A percentile compares a stretch with the other conserved stretches of the same genome.
These are phyloP conservation scores for Sminthurides aquaticus DNA, from an alignment of 2,888 invertebrate genomes.

Conservation along the genomic window DNA sequence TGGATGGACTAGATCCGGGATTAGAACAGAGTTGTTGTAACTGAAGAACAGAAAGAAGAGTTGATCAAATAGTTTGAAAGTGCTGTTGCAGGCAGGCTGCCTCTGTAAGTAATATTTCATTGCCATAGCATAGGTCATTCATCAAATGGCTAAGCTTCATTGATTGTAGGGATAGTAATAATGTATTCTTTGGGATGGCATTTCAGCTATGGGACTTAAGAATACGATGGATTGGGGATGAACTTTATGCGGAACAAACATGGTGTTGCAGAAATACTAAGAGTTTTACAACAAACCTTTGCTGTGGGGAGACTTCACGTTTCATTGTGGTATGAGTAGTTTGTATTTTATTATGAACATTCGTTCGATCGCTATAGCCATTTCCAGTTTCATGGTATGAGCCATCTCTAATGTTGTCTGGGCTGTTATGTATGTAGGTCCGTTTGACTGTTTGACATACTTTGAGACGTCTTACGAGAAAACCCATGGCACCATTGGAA, in stretches of 20 bases:
- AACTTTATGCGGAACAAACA: slow-evolving; percentile 47
- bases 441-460: no score
- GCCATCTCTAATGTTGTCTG: no score
- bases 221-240: slow-evolving; percentile 56
- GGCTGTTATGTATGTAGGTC: no score
- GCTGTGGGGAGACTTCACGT: slow-evolving; percentile 66
- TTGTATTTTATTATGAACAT: no score
- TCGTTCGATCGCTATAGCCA: no score
- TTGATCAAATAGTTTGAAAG: slow-evolving; percentile 58
- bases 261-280: slow-evolving; percentile 50
- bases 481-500: no score
- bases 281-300: slow-evolving; percentile 60
- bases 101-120: slow-evolving; percentile 58
- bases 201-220: slow-evolving; percentile 56
- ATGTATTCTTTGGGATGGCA: neutral
- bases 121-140: no score
- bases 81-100: slow-evolving; percentile 64
- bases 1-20: slow-evolving; percentile 68
- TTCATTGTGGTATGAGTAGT: slow-evolving; percentile 63
- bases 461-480: no score
- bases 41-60: slow-evolving; percentile 50
- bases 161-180: no score
- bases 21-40: slow-evolving; percentile 57
- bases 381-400: no score
- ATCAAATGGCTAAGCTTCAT: no score